Percentiles rank a stretch among this genome's conserved stretches.
phyloP scores from a whole-genome alignment of 1,140 invertebrate genomes.

The Pectinophora gossypiella region DNA sequence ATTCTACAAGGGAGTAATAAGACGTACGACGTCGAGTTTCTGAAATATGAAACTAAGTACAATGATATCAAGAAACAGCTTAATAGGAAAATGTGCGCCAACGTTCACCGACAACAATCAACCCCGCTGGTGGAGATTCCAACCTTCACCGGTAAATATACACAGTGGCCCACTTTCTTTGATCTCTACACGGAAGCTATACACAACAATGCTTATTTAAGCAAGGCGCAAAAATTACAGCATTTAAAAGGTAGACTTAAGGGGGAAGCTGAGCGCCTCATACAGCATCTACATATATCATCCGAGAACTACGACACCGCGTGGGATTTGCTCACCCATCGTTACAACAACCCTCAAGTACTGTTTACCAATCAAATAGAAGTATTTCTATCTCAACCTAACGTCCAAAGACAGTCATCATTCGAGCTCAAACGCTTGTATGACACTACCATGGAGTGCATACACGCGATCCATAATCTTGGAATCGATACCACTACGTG shows the following conservation, averaged over 20 bases:
- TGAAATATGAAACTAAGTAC: neutral
- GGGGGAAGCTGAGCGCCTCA: neutral
- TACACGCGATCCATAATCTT: neutral
- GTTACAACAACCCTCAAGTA: neutral
- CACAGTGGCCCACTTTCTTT: neutral
- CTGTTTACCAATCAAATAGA: neutral
- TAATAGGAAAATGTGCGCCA: neutral
- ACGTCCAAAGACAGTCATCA: neutral
- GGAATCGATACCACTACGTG: neutral
- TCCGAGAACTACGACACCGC: neutral
- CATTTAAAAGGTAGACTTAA: neutral
- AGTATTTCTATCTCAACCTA: neutral
- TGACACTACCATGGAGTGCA: neutral
- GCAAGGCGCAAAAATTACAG: neutral
- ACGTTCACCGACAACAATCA: neutral
- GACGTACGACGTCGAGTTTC: neutral
- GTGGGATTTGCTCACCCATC: neutral
- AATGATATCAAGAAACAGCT: neutral
- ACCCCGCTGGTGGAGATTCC: neutral
- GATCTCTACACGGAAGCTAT: neutral
- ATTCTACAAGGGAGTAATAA: neutral
- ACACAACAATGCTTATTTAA: neutral
- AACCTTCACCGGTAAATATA: neutral
- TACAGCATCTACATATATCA: neutral
- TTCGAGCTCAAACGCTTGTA: neutral